These are phyloP conservation scores for Mormyrus hasselquistii DNA, from an alignment of 2,797 vertebrate genomes.

Conservation along the genomic window DNA sequence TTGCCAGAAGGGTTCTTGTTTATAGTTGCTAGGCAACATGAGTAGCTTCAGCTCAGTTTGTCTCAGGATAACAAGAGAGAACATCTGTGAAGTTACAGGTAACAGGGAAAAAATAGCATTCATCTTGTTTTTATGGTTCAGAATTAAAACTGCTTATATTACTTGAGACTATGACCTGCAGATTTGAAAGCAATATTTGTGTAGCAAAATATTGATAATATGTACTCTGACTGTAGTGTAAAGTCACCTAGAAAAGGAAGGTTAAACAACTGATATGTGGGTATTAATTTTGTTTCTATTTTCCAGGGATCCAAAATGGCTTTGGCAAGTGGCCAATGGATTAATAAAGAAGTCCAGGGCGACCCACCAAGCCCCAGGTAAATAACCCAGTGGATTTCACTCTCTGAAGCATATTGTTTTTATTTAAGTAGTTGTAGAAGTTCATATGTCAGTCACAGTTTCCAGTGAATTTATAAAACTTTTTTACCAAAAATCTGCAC, in stretches of 20 bases:
- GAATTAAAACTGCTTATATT: neutral
- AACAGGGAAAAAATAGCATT: neutral
- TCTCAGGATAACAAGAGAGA: constrained; percentile 36
- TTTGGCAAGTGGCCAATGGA: constrained; percentile 62
- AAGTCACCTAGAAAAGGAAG: neutral
- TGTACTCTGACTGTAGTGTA: neutral
- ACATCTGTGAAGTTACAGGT: constrained; percentile 19
- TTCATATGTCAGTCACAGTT: neutral
- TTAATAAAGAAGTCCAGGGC: constrained; percentile 54
- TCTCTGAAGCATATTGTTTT: neutral
- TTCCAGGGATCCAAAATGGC: constrained; percentile 44
- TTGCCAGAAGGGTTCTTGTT: constrained; percentile 34
- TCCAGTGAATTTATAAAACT: neutral
- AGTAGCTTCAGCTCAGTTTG: neutral
- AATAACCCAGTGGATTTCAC: constrained; percentile 20
- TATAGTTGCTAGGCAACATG: constrained; percentile 43
- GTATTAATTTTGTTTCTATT: neutral
- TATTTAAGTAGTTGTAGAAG: neutral
- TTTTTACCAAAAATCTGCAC: neutral
- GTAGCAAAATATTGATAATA: neutral
- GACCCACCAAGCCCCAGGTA: constrained; percentile 52
- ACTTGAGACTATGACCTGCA: neutral
- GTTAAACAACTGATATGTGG: neutral
- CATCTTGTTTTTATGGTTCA: neutral
- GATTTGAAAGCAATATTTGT: neutral